Conservation (phyloP, 2,113 vertebrate species). For the Verasper variegatus region DNA sequence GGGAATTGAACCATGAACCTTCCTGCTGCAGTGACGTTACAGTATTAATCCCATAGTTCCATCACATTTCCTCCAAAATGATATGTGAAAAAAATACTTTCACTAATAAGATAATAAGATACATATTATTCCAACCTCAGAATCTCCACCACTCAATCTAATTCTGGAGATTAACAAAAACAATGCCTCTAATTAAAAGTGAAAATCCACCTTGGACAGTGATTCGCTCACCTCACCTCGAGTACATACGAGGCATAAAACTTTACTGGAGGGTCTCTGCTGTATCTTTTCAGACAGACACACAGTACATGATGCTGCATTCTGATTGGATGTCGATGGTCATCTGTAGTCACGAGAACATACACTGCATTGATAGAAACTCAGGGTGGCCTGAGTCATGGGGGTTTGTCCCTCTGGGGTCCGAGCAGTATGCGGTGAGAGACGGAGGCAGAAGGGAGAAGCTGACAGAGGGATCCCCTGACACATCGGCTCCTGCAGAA, state of each 20-base stretch:
- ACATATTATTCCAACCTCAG: too few relatives aligned
- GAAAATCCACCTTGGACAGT: not conserved
- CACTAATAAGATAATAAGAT: too few relatives aligned
- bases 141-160: too few relatives aligned
- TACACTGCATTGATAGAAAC: conserved; percentile 30
- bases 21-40: too few relatives aligned
- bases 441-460: conserved; percentile 37
- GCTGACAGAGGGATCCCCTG: conserved; percentile 53
- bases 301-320: not conserved
- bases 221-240: too few relatives aligned
- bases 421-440: conserved; percentile 9
- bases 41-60: too few relatives aligned
- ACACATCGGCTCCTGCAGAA: conserved; percentile 59
- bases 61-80: too few relatives aligned
- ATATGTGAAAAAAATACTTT: too few relatives aligned
- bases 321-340: not conserved
- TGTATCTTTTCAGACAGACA: not conserved
- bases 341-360: conserved; percentile 21
- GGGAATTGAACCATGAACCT: too few relatives aligned
- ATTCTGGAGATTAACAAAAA: not conserved
- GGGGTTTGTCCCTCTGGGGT: conserved; percentile 41
- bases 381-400: conserved; percentile 23
- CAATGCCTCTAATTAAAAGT: not conserved
- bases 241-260: not conserved
- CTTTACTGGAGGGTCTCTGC: not conserved